Evolutionary conservation across 2,113 vertebrate genomes (phyloP).

Genomic region (Sitta europaea): DNA sequence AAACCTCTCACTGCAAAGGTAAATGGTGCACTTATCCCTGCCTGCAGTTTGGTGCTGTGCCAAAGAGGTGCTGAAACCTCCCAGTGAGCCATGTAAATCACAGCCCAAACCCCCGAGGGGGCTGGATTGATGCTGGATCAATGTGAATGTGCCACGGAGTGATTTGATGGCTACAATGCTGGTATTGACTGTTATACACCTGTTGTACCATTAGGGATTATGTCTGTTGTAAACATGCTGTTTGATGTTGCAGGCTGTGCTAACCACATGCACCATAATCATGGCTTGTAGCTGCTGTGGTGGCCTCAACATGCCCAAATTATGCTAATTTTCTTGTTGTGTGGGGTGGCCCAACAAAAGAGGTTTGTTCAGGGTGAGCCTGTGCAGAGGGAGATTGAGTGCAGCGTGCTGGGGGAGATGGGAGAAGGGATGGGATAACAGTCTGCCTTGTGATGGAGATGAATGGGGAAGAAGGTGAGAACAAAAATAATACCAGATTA

Average conservation of each 20-base stretch:
- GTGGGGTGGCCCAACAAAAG: slow-evolving; percentile 62
- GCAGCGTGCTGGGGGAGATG: fast-evolving
- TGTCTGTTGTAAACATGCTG: slow-evolving; percentile 63
- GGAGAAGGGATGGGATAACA: background rate
- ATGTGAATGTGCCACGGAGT: slow-evolving; percentile 43
- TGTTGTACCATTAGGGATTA: slow-evolving; percentile 67
- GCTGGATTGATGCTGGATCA: slow-evolving; percentile 49
- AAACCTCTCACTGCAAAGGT: slow-evolving; percentile 53
- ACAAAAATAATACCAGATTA: background rate
- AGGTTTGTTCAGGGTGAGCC: slow-evolving; percentile 52
- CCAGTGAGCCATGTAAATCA: slow-evolving; percentile 63
- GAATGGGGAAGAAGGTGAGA: background rate
- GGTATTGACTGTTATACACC: slow-evolving; percentile 74
- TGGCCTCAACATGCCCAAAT: slow-evolving; percentile 65
- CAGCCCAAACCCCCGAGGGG: slow-evolving; percentile 6
- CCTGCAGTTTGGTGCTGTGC: slow-evolving; percentile 56
- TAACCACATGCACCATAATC: slow-evolving; percentile 64
- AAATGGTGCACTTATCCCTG: slow-evolving; percentile 45
- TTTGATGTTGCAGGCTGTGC: slow-evolving; percentile 70
- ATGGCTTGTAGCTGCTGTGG: slow-evolving; percentile 52
- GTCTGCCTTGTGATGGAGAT: background rate
- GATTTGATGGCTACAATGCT: slow-evolving; percentile 59
- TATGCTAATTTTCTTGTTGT: slow-evolving; percentile 62
- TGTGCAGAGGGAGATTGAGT: background rate
- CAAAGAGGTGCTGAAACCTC: slow-evolving; percentile 52